These are phyloP conservation scores for Atherinosoma microstoma DNA, from an alignment of 2,797 vertebrate genomes.

Conservation along the genomic window DNA sequence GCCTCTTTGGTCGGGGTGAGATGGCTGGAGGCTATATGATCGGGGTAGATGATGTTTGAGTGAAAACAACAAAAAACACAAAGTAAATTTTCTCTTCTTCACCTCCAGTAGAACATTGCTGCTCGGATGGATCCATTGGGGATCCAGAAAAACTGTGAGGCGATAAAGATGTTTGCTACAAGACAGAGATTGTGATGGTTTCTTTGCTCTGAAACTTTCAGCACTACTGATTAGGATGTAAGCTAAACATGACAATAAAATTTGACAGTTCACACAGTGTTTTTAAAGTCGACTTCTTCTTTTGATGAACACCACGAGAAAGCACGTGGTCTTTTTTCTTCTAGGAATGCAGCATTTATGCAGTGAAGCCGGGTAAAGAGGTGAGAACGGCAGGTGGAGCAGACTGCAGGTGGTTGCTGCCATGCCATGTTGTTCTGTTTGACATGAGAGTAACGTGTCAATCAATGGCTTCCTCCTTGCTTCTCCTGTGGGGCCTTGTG, in stretches of 20 bases:
- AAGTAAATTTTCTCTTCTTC: constrained; percentile 47
- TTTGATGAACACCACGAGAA: constrained; percentile 12
- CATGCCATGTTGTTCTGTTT: constrained; percentile 78
- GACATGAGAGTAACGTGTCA: constrained; percentile 81
- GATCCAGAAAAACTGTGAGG: constrained; percentile 72
- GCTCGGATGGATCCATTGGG: constrained; percentile 46
- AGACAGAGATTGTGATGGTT: constrained; percentile 50
- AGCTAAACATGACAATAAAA: constrained; percentile 58
- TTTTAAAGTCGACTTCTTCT: neutral
- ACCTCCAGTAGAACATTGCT: constrained; percentile 49
- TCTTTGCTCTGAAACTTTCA: constrained; percentile 44
- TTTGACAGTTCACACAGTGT: constrained; percentile 43
- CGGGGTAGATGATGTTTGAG: constrained; percentile 47
- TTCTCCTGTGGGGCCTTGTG: constrained; percentile 77
- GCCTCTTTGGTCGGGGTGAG: constrained; percentile 74
- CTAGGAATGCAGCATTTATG: constrained; percentile 22
- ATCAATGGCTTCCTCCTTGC: constrained; percentile 82
- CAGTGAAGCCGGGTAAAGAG: constrained; percentile 39
- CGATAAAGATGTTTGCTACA: constrained; percentile 63
- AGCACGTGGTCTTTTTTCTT: neutral
- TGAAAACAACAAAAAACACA: constrained; percentile 55
- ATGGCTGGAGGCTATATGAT: constrained; percentile 73
- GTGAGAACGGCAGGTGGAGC: constrained; percentile 73
- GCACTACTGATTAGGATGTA: constrained; percentile 47
- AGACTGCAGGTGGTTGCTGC: constrained; percentile 75